Conservation (phyloP, 2,113 vertebrate species). For the Percina caprodes region DNA sequence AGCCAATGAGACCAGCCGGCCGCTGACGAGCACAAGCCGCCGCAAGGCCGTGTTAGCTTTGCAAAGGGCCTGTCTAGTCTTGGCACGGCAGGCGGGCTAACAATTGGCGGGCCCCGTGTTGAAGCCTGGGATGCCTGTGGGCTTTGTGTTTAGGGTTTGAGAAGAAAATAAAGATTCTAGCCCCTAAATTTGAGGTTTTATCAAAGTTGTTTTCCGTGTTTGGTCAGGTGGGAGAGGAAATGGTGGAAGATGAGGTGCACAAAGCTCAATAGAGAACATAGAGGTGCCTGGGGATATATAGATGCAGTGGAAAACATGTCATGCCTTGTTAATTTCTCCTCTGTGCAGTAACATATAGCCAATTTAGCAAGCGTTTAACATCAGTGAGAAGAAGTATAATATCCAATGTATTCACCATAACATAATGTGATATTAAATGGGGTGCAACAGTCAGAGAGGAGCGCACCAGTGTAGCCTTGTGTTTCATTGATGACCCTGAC, state of each 20-base stretch:
- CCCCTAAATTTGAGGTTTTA: slow-evolving; percentile 27
- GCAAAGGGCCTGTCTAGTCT: slow-evolving; percentile 68
- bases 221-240: slow-evolving; percentile 7
- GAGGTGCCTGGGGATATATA: slow-evolving; percentile 3
- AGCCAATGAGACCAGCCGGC: slow-evolving; percentile 77
- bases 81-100: slow-evolving; percentile 58
- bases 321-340: slow-evolving; percentile 25
- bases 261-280: background rate
- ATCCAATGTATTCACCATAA: slow-evolving; percentile 2
- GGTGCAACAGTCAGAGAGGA: slow-evolving; percentile 1
- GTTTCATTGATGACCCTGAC: slow-evolving; percentile 58
- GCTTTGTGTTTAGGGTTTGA: slow-evolving; percentile 46
- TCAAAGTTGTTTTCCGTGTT: background rate
- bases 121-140: slow-evolving; percentile 45
- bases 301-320: slow-evolving; percentile 16
- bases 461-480: slow-evolving; percentile 2
- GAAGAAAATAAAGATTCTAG: slow-evolving; percentile 25
- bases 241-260: slow-evolving; percentile 2
- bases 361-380: slow-evolving; percentile 35
- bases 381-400: slow-evolving; percentile 14
- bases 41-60: slow-evolving; percentile 72
- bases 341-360: slow-evolving; percentile 27
- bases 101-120: slow-evolving; percentile 53
- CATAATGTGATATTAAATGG: background rate
- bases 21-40: slow-evolving; percentile 70